A percentile compares a stretch with the other conserved stretches of the same genome.
These are phyloP conservation scores for Dioctria rufipes DNA, from an alignment of 2,888 invertebrate genomes.

Conservation along the genomic window DNA sequence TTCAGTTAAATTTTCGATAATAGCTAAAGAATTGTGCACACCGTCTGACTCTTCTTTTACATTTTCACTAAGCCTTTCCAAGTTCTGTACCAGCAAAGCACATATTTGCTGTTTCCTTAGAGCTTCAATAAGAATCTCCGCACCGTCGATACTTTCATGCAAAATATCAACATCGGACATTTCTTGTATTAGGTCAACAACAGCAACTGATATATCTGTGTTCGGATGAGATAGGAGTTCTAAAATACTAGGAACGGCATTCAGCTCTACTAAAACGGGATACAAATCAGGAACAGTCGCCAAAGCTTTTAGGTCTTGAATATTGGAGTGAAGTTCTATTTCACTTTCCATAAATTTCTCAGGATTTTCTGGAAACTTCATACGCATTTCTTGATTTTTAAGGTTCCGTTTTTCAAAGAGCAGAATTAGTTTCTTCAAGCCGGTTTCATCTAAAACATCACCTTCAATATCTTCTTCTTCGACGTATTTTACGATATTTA, in stretches of 20 bases:
- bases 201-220: conserved; percentile 76
- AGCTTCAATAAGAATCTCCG: conserved; percentile 88
- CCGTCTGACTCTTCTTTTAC: conserved; percentile 96
- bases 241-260: conserved; percentile 90
- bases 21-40: conserved; percentile 91
- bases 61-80: conserved; percentile 92
- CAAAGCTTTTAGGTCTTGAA: conserved; percentile 92
- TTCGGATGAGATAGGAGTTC: conserved; percentile 97
- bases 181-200: conserved; percentile 80
- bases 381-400: conserved; percentile 97
- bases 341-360: conserved; percentile 99
- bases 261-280: conserved; percentile 89
- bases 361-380: conserved; percentile 97
- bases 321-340: conserved; percentile 89
- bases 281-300: conserved; percentile 97
- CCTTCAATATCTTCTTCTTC: conserved; percentile 87
- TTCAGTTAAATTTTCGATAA: conserved; percentile 96
- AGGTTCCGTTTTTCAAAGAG: conserved; percentile 95
- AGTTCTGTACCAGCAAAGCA: conserved; percentile 91
- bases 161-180: conserved; percentile 96
- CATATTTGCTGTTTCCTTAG: conserved; percentile 92
- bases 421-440: conserved; percentile 89
- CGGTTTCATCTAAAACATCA: conserved; percentile 90
- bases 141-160: conserved; percentile 94
- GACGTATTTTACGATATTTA: conserved; percentile 86